Percentiles rank a stretch among this genome's conserved stretches.
Conservation (phyloP, 2,888 invertebrate species). For the Seira ritae region DNA sequence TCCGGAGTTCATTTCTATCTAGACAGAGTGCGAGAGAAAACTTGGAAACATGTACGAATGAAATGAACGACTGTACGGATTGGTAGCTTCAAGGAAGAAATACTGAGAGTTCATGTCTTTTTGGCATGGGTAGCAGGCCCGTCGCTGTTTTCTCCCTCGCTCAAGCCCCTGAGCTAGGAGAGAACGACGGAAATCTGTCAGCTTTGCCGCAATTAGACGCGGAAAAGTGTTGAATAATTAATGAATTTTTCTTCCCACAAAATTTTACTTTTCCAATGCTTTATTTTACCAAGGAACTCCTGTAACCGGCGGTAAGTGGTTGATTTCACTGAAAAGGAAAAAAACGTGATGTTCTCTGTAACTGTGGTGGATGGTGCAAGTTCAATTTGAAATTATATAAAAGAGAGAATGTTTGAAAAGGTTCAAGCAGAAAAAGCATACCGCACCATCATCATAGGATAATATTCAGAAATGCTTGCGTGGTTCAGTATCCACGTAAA, state of each 20-base stretch:
- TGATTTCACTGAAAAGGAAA: no score
- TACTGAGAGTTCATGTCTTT: neutral
- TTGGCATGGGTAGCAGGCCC: no score
- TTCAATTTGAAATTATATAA: conserved; percentile 45
- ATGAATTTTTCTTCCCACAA: conserved; percentile 54
- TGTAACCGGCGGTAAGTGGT: no score
- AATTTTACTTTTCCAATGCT: conserved; percentile 31
- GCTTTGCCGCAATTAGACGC: conserved; percentile 65
- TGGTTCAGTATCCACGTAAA: no score
- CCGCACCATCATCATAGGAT: no score
- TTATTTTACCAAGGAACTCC: conserved; percentile 30
- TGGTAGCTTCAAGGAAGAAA: conserved; percentile 21
- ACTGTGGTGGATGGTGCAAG: conserved; percentile 26
- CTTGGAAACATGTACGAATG: conserved; percentile 18
- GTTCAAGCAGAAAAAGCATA: no score
- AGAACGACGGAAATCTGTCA: conserved; percentile 60
- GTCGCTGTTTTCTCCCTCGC: no score
- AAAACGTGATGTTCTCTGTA: no score
- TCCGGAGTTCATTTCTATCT: conserved; percentile 6
- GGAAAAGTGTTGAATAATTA: conserved; percentile 67
- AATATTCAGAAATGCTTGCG: no score
- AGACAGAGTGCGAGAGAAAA: neutral
- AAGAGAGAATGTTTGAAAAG: no score
- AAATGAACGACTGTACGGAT: neutral
- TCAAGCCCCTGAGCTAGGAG: no score